Evolutionary conservation across 2,113 vertebrate genomes (phyloP).

Genomic region (Caloenas nicobarica): DNA sequence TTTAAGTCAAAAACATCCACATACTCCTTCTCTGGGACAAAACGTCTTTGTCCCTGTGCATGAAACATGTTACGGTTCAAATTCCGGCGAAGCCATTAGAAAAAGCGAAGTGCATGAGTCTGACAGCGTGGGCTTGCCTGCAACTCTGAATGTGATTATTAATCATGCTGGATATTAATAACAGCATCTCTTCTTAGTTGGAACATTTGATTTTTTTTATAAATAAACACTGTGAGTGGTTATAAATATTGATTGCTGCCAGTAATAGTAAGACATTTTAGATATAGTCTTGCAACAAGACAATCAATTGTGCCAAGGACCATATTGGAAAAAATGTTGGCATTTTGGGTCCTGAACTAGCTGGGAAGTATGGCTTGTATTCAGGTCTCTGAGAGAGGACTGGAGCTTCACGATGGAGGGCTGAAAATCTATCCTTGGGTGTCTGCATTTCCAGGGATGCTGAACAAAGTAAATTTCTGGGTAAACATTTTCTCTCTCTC

Average conservation of each 20-base stretch:
- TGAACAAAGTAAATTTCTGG: background rate
- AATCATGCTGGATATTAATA: slow-evolving; percentile 49
- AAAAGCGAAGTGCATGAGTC: slow-evolving; percentile 47
- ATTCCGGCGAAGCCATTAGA: slow-evolving; percentile 57
- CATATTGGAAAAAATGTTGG: background rate
- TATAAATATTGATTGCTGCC: slow-evolving; percentile 56
- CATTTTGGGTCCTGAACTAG: background rate
- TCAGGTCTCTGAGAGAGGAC: background rate
- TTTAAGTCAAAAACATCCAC: slow-evolving; percentile 56
- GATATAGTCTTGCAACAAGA: background rate
- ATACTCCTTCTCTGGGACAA: slow-evolving; percentile 46
- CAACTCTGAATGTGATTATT: slow-evolving; percentile 14
- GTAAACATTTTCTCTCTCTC: background rate
- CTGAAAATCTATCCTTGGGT: background rate
- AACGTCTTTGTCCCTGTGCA: slow-evolving; percentile 54
- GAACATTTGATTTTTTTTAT: slow-evolving; percentile 58
- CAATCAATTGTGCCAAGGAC: background rate
- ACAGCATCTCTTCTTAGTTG: slow-evolving; percentile 18
- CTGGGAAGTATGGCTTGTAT: background rate
- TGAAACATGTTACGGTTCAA: slow-evolving; percentile 42
- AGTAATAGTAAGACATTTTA: slow-evolving; percentile 17
- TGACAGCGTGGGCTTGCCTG: slow-evolving; percentile 45
- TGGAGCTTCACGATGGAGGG: background rate
- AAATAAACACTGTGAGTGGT: slow-evolving; percentile 42
- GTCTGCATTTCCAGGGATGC: background rate